phyloP scores from a whole-genome alignment of 2,113 vertebrate genomes.

The Nannospalax galili region DNA sequence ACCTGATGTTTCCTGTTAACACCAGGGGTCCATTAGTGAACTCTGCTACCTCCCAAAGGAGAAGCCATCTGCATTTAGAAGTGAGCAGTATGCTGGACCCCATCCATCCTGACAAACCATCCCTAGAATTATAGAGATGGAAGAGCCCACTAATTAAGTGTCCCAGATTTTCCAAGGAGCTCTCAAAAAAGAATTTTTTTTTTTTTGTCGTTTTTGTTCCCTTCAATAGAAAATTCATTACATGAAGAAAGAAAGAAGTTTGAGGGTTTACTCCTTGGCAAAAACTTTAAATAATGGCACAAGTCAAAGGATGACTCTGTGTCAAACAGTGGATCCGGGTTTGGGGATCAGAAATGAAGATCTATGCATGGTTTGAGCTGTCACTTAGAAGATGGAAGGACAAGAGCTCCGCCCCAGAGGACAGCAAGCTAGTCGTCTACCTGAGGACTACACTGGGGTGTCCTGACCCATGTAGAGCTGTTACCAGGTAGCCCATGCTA shows the following conservation, averaged over 20 bases:
- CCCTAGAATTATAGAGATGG: slow-evolving; percentile 21
- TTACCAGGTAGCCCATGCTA: background rate
- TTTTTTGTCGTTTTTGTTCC: background rate
- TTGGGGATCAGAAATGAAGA: background rate
- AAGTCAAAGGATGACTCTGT: background rate
- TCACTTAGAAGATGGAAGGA: background rate
- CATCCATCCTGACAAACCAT: background rate
- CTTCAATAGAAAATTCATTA: background rate
- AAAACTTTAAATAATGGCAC: background rate
- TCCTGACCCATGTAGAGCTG: background rate
- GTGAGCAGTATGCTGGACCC: slow-evolving; percentile 21
- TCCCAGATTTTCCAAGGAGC: background rate
- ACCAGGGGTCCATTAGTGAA: slow-evolving; percentile 59
- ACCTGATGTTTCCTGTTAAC: slow-evolving; percentile 75
- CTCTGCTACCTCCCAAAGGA: slow-evolving; percentile 58
- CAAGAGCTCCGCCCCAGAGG: rapidly evolving
- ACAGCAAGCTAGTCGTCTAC: background rate
- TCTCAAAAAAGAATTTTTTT: background rate
- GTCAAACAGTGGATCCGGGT: background rate
- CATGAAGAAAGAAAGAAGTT: background rate
- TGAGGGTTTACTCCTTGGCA: background rate
- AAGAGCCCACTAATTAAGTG: background rate
- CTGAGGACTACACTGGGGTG: background rate
- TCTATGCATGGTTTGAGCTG: background rate
- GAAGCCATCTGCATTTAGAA: slow-evolving; percentile 62